These are phyloP conservation scores for Squalus acanthias DNA, from an alignment of 2,797 vertebrate genomes.

Conservation along the genomic window DNA sequence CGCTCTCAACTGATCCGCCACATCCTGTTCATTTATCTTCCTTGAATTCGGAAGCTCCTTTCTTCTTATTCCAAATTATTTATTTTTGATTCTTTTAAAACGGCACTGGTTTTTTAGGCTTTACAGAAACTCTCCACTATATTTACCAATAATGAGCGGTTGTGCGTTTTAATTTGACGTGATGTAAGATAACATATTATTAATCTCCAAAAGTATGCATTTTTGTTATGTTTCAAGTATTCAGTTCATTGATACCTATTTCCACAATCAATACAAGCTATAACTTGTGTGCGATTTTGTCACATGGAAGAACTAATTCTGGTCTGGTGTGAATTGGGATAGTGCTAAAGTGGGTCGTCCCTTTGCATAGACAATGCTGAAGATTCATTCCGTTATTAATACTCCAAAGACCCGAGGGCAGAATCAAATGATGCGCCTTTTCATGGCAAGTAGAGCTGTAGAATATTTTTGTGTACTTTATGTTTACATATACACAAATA, in stretches of 20 bases:
- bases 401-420: background rate
- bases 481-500: background rate
- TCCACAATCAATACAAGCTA: background rate
- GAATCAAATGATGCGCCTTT: background rate
- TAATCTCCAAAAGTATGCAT: background rate
- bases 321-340: background rate
- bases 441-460: background rate
- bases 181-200: background rate
- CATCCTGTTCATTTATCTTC: constrained; percentile 8
- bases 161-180: background rate
- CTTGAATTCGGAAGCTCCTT: background rate
- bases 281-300: background rate
- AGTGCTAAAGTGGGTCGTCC: background rate
- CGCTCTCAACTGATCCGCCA: background rate
- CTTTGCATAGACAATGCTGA: background rate
- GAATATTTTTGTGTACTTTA: background rate
- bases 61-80: background rate
- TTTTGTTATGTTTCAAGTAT: background rate
- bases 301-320: background rate
- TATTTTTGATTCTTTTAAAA: background rate
- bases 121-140: background rate
- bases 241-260: background rate
- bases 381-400: background rate
- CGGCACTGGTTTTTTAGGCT: background rate
- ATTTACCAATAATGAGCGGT: background rate